phyloP scores from a whole-genome alignment of 2,113 vertebrate species.

The Tachysurus vachellii region DNA sequence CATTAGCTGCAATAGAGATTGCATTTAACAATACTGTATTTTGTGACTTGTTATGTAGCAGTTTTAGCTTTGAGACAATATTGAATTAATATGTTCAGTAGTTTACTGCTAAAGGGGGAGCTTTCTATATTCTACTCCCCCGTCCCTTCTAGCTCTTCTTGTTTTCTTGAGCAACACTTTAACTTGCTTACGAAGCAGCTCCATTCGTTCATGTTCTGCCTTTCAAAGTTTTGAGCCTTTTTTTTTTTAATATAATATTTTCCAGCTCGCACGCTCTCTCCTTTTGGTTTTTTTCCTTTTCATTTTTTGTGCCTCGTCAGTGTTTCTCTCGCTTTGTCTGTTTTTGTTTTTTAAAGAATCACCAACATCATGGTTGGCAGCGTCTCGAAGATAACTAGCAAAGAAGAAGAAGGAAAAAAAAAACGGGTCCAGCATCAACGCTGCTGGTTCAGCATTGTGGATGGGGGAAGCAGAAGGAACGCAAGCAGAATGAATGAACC shows the following conservation, averaged over 20 bases:
- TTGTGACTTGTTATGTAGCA: conserved; percentile 79
- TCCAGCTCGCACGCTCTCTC: not conserved
- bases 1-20: conserved; percentile 71
- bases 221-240: conserved; percentile 74
- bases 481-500: conserved; percentile 25
- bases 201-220: conserved; percentile 61
- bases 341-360: conserved; percentile 26
- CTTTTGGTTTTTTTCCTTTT: conserved; percentile 22
- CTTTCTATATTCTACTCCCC: conserved; percentile 68
- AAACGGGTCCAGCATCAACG: conserved; percentile 60
- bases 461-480: conserved; percentile 35
- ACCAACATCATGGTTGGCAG: conserved; percentile 51
- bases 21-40: conserved; percentile 71
- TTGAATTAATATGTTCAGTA: conserved; percentile 63
- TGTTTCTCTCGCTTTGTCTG: conserved; percentile 35
- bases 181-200: conserved; percentile 72
- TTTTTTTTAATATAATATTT: not conserved
- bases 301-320: conserved; percentile 63
- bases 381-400: conserved; percentile 56
- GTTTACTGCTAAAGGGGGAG: conserved; percentile 65
- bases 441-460: conserved; percentile 68
- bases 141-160: conserved; percentile 46
- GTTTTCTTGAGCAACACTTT: conserved; percentile 68
- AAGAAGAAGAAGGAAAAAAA: conserved; percentile 38
- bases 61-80: conserved; percentile 69